Base-by-base conservation (phyloP, 1,140 invertebrate genomes). In the Glomeris maerens region DNA sequence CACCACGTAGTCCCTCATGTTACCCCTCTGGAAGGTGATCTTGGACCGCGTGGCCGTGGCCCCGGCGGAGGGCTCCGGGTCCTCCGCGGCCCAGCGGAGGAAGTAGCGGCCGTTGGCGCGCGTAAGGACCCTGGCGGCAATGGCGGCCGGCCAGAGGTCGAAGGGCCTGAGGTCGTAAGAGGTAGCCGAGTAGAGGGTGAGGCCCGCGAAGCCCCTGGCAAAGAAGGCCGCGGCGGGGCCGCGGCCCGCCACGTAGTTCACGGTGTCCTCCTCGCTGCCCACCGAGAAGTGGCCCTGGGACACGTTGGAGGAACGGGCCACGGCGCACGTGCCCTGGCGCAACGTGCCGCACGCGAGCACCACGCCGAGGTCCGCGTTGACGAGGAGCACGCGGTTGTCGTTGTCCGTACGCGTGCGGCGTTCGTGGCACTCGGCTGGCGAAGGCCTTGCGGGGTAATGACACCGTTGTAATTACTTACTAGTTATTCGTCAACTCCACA, bases 141-240 rank as follows among this genome's bases (percentile, higher is more conserved):
- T 38, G 10, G 50, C 27, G 4, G 40, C 28, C n/a, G 55, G 53
- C 22, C 23, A 45, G 10, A 41, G 46, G 10, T 53, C 13, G 0
- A 52, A 1, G 3, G 55, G 52, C 27, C 55, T 29, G 7, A 45
- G 49, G 38, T 60, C 57, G 25, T 54, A 57, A n/a, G 55, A 36
- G 17, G 44, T 20, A 0, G 52, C 55, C 5, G 54, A 38, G 41
- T 50, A 57, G 2, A 60, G 31, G 7, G 42, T 21, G 0, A 21
- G 13, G 3, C 21, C 26, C 1, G 26, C 26, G 3, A 25, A 27
- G 5, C 44, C 45, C 0, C 14, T 29, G n/a, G 45, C 52, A 23
- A 56, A 58, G 22, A 54, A 58, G 0, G 48, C 57, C 0, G 50
- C 39, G 0, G 50, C 27, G 2, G 47, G 44, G 4, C 17, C 28